A percentile compares a stretch with the other conserved stretches of the same genome.
These are phyloP conservation scores for Notoglanidium macrostoma DNA, from an alignment of 2,797 vertebrate genomes.

Conservation along the genomic window DNA sequence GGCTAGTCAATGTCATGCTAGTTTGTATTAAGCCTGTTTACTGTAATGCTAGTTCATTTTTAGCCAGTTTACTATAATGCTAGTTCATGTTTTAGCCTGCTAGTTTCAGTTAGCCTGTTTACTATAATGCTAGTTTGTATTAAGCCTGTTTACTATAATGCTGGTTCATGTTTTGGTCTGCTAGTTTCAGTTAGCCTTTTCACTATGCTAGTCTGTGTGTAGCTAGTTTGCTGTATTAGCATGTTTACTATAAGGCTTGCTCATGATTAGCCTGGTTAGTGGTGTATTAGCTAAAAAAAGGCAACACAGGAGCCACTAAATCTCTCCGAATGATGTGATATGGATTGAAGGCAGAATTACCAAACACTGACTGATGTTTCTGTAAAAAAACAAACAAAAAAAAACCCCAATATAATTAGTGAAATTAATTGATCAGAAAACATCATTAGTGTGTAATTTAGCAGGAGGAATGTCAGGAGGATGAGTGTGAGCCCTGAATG, in stretches of 20 bases:
- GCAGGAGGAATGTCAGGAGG: background rate
- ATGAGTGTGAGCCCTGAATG: background rate
- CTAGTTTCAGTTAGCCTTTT: background rate
- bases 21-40: background rate
- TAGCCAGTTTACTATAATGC: background rate
- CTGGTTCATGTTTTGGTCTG: background rate
- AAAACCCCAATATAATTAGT: background rate
- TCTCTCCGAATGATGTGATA: background rate
- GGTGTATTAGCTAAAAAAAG: background rate
- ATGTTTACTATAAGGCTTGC: background rate
- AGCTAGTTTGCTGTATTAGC: background rate
- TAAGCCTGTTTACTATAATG: background rate
- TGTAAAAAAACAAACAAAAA: background rate
- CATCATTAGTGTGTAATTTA: background rate
- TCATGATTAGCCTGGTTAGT: background rate
- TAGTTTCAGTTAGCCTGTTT: background rate
- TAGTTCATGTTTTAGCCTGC: background rate
- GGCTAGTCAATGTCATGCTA: background rate
- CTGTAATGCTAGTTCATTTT: background rate
- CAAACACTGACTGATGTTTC: background rate
- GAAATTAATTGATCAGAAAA: conserved; percentile 1
- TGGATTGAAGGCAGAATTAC: background rate
- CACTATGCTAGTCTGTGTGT: background rate
- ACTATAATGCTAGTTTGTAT: too few relatives aligned
- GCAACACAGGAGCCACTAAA: background rate